Base-by-base conservation (phyloP, 2,113 vertebrate species). In the Oceanites oceanicus region DNA sequence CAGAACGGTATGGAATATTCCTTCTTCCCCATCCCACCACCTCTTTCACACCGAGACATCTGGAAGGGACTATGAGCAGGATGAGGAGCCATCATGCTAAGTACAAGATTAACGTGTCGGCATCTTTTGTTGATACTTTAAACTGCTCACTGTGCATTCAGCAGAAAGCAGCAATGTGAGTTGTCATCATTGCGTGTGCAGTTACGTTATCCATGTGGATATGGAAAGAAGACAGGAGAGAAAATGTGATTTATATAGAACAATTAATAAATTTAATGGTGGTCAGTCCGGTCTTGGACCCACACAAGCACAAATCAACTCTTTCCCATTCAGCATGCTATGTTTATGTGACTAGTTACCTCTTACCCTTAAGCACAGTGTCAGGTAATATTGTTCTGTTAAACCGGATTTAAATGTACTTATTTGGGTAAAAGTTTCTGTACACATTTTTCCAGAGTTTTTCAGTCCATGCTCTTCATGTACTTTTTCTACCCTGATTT, bases 41-140 rank as follows among this genome's bases (percentile, higher is more conserved):
- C 70, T 77, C 77, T 95, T 92, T 94, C 90, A 92, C 94, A 92
- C 55, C 0, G 44, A 88, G 86, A 93, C 96, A 94, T 97, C 94
- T 97, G 97, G 96, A 96, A 75, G 73, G 79, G 88, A 26, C 84
- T 74, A 8, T 21, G 58, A 52, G 86, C 86, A 81, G 94, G 76
- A 81, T 94, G 88, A 97, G 74, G 94, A 96, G 95, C 88, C 78
- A 53, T 96, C 70, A 47, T 2, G 2, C 52, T 94, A 97, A 97
- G 95, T 97, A 95, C 76, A 82, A 97, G 98, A 98, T 98, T 98
- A 98, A 98, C 55, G 74, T 96, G 97, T 97, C 88, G 79, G 97
- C 96, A 97, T 97, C 97, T 98, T 97, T 94, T 98, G 95, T 96
- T 98, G 98, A 96, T 98, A 96, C 97, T 96, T 98, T 97, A 98